Evolutionary conservation across 1,140 invertebrate genomes (phyloP).

Genomic region (Heterodera carotae): DNA sequence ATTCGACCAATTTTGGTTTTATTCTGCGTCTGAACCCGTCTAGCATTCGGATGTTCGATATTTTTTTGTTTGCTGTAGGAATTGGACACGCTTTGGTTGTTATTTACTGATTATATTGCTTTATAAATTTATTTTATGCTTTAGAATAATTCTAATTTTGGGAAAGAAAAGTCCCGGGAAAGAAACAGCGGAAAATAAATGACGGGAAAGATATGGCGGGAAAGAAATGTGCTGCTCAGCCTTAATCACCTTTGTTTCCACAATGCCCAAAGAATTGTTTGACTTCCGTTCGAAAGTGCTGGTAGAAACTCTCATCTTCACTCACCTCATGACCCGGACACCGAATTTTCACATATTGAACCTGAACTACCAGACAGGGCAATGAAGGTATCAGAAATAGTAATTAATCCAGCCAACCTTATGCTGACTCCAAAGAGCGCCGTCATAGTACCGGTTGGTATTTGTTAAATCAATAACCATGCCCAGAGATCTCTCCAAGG

Average conservation of each 20-base stretch:
- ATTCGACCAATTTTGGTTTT: no score
- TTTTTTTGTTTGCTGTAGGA: no score
- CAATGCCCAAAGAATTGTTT: constrained; percentile 5
- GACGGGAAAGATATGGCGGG: no score
- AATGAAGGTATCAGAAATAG: not conserved
- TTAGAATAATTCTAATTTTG: no score
- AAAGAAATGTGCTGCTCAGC: no score
- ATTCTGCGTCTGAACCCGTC: no score
- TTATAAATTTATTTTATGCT: no score
- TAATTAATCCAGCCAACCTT: not conserved
- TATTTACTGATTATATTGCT: no score
- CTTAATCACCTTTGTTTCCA: not conserved
- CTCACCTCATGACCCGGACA: constrained; percentile 67
- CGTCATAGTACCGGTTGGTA: constrained; percentile 73
- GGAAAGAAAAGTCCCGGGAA: no score
- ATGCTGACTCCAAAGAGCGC: not conserved
- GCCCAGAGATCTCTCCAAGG: constrained; percentile 68
- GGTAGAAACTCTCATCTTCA: constrained; percentile 35
- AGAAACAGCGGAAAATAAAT: no score
- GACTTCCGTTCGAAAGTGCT: constrained; percentile 33
- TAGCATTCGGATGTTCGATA: no score
- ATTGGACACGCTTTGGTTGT: no score
- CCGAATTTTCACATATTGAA: constrained; percentile 68
- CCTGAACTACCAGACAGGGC: constrained; percentile 36
- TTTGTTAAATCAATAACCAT: constrained; percentile 75